Evolutionary conservation across 2,113 vertebrate species (phyloP), one percentile per base, ranked within the genome.

Genomic region (Triplophysa tibetana): DNA sequence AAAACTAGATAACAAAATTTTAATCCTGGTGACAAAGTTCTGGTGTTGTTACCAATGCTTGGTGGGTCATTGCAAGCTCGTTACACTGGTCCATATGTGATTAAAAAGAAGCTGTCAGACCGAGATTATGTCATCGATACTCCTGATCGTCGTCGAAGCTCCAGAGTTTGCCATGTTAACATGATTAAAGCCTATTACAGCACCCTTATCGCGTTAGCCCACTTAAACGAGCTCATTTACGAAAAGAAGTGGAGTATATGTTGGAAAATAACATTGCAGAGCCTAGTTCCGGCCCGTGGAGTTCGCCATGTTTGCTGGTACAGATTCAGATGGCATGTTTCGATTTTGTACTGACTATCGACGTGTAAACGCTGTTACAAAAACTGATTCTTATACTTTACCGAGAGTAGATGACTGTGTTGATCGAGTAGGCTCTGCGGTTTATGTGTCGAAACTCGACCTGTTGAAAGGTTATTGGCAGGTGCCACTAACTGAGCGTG

Each of bases 151-250:
- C 50, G 29, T 9, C 8, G 11, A 3, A 52, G 14, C 7, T 11
- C 5, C 1, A 7, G 45, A 45, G 14, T 72, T 12, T 72, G 81
- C 56, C 75, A 82, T 10, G 19, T 78, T 21, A 77, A 82, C 21
- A 82, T 78, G 48, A 8, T 78, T 8, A 81, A 81, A 29, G 6
- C 45, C 2, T 72, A 76, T 8, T 61, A 70, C 24, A 24, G 24
- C 24, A 24, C 24, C 24, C 24, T 24, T 24, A 24, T 24, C 24
- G 2, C 2, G 24, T 24, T 24, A 24, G 24, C 24, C 24, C 24
- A 24, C 24, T 24, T 24, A 24, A 24, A 24, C 24, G 24, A 24
- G 24, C 24, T 24, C 24, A 24, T 24, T 24, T 24, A 24, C 24
- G 2, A 24, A 24, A 24, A 24, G 24, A 24, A 24, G 24, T 24